A percentile compares a stretch with the other conserved stretches of the same genome.
Conservation (phyloP, 53 echinoderm and acorn worm species). For the Arbacia lixula region DNA sequence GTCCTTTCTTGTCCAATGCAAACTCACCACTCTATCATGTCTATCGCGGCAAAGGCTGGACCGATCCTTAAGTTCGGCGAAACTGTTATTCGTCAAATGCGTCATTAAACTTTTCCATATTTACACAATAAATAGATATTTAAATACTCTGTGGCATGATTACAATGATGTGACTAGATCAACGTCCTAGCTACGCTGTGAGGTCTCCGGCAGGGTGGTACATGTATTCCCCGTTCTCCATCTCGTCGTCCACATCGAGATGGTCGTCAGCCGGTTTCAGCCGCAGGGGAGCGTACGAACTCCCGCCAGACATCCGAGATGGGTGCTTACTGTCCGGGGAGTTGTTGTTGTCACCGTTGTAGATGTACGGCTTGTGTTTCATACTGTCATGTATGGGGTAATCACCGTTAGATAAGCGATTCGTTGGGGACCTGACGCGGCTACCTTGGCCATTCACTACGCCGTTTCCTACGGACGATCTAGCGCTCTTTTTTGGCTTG, state of each 20-base stretch:
- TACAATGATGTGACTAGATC: no score
- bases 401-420: neutral
- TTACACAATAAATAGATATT: no score
- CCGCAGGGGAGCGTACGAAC: constrained; percentile 19
- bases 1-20: no score
- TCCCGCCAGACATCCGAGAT: constrained; percentile 9
- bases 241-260: constrained; percentile 6
- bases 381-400: neutral
- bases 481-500: neutral
- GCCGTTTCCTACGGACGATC: neutral
- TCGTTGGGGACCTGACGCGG: neutral
- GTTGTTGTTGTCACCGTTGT: constrained; percentile 44
- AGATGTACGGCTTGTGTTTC: constrained; percentile 5
- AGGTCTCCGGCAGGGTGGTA: constrained; percentile 45
- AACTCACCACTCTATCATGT: no score
- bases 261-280: neutral
- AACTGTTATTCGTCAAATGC: no score
- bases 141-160: no score
- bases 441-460: neutral
- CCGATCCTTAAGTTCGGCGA: no score
- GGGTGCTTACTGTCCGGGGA: neutral
- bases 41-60: no score
- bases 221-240: constrained; percentile 49
- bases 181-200: no score
- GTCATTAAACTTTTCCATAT: no score